Conservation (phyloP, 2,797 vertebrate species). For the Labroides dimidiatus region DNA sequence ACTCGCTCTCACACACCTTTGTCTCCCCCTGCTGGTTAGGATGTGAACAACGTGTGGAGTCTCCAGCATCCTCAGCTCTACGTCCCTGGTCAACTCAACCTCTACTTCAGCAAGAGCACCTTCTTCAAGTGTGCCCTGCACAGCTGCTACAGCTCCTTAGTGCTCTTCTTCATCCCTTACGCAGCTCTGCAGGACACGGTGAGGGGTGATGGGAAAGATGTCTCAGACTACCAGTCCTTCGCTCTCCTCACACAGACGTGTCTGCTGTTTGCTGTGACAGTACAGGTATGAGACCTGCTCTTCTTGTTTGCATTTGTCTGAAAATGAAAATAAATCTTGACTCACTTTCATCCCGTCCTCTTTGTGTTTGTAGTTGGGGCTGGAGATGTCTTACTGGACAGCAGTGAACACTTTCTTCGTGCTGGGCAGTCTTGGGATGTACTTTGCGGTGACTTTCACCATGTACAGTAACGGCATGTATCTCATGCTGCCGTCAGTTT, state of each 20-base stretch:
- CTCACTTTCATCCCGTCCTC: too few species aligned
- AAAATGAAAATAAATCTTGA: too few species aligned
- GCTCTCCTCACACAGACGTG: conserved; percentile 93
- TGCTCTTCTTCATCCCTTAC: conserved; percentile 95
- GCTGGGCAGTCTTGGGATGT: conserved; percentile 93
- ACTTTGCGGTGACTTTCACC: conserved; percentile 91
- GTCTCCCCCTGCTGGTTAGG: conserved; percentile 80
- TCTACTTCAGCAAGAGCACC: conserved; percentile 91
- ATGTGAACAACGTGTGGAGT: conserved; percentile 92
- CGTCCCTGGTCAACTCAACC: conserved; percentile 90
- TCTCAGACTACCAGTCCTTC: conserved; percentile 94
- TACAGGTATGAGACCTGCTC: conserved; percentile 83
- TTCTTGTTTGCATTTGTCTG: too few species aligned
- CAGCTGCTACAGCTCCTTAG: conserved; percentile 93
- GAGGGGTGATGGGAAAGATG: conserved; percentile 86
- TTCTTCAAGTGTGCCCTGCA: conserved; percentile 91
- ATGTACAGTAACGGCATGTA: conserved; percentile 93
- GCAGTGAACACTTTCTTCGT: conserved; percentile 92
- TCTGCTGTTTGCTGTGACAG: conserved; percentile 89
- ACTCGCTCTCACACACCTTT: not conserved
- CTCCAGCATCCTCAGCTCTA: conserved; percentile 92
- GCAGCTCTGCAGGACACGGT: conserved; percentile 85
- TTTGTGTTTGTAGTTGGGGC: conserved; percentile 80
- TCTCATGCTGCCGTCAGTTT: conserved; percentile 82
- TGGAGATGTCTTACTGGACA: conserved; percentile 95